These are phyloP conservation scores for Saccopteryx bilineata DNA, from an alignment of 2,113 vertebrate species.

Conservation along the genomic window DNA sequence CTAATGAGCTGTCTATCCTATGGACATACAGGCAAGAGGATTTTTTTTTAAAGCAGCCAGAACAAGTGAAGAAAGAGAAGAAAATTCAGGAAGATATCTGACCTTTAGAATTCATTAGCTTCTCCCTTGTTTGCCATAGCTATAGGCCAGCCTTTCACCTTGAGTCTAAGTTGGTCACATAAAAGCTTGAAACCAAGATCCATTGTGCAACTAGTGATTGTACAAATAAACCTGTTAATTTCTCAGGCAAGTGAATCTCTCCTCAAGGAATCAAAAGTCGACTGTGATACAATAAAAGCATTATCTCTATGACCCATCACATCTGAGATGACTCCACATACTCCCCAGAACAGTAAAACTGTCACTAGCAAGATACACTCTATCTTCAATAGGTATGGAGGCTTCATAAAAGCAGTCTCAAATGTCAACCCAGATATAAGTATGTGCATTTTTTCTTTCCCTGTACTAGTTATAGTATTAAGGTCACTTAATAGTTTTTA, in stretches of 20 bases:
- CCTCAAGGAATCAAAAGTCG: conserved; percentile 14
- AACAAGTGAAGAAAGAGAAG: neutral
- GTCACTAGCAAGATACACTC: neutral
- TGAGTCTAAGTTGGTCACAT: neutral
- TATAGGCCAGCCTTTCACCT: neutral
- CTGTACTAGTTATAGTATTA: neutral
- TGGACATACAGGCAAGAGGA: accelerated
- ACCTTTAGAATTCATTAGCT: neutral
- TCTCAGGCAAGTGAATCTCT: conserved; percentile 21
- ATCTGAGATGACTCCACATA: neutral
- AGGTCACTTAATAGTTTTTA: neutral
- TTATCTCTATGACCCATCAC: neutral
- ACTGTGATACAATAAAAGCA: conserved; percentile 4
- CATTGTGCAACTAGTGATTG: neutral
- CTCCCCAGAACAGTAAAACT: neutral
- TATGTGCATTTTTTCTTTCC: conserved; percentile 14
- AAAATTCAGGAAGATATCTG: conserved; percentile 39
- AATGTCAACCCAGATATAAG: neutral
- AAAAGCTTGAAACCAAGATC: neutral
- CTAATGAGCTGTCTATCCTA: conserved; percentile 11
- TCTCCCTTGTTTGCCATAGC: conserved; percentile 6
- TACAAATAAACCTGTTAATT: neutral
- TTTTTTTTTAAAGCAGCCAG: neutral
- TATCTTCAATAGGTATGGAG: neutral
- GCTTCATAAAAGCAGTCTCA: neutral